phyloP scores from a whole-genome alignment of 2,113 vertebrate genomes.

The Perca fluviatilis region DNA sequence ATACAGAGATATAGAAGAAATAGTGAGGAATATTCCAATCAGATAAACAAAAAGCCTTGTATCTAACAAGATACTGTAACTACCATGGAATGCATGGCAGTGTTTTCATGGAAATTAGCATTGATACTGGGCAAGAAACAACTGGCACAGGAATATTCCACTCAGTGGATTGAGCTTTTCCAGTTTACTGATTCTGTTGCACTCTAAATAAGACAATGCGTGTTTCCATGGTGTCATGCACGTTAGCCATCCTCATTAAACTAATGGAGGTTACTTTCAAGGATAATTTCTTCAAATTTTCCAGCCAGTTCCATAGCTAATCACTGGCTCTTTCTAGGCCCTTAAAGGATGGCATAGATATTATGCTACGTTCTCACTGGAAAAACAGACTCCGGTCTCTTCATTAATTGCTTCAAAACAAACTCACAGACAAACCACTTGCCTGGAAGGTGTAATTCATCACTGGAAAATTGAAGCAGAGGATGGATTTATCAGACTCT shows the following conservation, averaged over 20 bases:
- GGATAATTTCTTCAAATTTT: constrained; percentile 12
- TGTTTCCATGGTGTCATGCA: constrained; percentile 32
- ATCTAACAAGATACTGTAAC: constrained; percentile 8
- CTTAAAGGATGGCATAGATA: constrained; percentile 36
- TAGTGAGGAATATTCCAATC: constrained; percentile 24
- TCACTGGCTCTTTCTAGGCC: neutral
- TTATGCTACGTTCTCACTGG: constrained; percentile 19
- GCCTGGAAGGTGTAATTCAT: constrained; percentile 38
- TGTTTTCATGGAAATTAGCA: constrained; percentile 31
- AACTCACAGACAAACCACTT: constrained; percentile 35
- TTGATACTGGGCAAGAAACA: constrained; percentile 8
- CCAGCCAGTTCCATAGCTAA: constrained; percentile 24
- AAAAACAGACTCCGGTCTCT: constrained; percentile 30
- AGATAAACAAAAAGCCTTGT: constrained; percentile 25
- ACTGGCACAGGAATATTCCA: constrained; percentile 35
- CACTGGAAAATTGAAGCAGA: constrained; percentile 35
- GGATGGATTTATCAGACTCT: constrained; percentile 38
- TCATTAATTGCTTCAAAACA: constrained; percentile 47
- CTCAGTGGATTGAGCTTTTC: constrained; percentile 27
- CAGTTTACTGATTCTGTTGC: constrained; percentile 32
- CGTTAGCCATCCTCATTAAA: constrained; percentile 42
- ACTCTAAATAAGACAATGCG: constrained; percentile 22
- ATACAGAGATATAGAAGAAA: neutral
- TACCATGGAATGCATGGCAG: constrained; percentile 5
- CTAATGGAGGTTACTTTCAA: constrained; percentile 20